phyloP scores from a whole-genome alignment of 2,888 invertebrate species.

The Nephrotoma guestfalica region DNA sequence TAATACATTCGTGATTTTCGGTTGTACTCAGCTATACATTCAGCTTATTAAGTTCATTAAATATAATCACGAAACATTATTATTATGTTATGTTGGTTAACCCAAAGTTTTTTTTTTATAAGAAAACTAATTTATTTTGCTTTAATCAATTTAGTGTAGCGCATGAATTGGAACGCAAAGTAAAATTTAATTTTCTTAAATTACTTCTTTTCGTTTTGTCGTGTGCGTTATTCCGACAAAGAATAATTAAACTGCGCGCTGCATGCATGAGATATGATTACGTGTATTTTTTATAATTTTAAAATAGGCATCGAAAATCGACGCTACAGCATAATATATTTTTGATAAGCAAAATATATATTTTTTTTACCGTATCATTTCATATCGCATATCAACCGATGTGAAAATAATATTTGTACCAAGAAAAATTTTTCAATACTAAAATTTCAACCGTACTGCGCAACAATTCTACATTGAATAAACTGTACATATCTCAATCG shows the following conservation, averaged over 20 bases:
- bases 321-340: too few species aligned
- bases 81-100: neutral
- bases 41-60: neutral
- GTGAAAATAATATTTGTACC: neutral
- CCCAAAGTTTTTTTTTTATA: neutral
- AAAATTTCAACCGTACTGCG: neutral
- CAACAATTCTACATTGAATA: neutral
- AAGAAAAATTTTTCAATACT: neutral
- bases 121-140: neutral
- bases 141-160: neutral
- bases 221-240: neutral
- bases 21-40: neutral
- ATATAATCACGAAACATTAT: neutral
- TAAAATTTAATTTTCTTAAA: neutral
- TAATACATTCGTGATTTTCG: neutral
- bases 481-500: neutral
- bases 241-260: neutral
- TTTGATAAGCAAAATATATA: neutral
- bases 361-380: neutral
- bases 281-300: too few species aligned
- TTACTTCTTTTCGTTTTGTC: neutral
- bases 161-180: neutral
- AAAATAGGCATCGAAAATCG: neutral
- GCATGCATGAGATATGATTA: neutral
- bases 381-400: neutral